Evolutionary conservation across 2,797 vertebrate genomes (phyloP).

Genomic region (Myiotriccus ornatus): DNA sequence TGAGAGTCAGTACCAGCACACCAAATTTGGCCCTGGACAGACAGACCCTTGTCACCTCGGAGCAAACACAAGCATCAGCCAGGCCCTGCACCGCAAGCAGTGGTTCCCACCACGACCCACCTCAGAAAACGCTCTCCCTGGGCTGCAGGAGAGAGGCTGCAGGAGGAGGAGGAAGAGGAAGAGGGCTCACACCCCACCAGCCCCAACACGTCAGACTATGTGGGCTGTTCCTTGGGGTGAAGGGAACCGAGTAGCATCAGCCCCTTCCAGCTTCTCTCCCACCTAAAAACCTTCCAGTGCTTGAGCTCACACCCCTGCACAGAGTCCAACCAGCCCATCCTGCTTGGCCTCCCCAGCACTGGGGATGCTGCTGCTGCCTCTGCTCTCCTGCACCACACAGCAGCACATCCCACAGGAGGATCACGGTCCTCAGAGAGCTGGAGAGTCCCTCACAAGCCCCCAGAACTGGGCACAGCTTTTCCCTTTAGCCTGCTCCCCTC

Average conservation of each 20-base stretch:
- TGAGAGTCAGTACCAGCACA: fast-evolving
- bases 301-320: fast-evolving
- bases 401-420: background rate
- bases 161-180: background rate
- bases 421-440: fast-evolving
- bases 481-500: background rate
- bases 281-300: background rate
- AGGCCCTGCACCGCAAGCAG: background rate
- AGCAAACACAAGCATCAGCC: background rate
- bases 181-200: background rate
- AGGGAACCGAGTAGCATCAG: background rate
- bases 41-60: fast-evolving
- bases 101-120: fast-evolving
- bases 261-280: background rate
- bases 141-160: background rate
- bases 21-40: background rate
- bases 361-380: fast-evolving
- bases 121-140: fast-evolving
- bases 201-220: fast-evolving
- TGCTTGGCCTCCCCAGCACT: fast-evolving
- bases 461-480: background rate
- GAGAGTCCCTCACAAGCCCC: fast-evolving
- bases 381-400: fast-evolving
- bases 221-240: fast-evolving
- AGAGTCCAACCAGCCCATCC: fast-evolving